Conservation (phyloP, 1,140 invertebrate genomes). For the Psix sp. region DNA sequence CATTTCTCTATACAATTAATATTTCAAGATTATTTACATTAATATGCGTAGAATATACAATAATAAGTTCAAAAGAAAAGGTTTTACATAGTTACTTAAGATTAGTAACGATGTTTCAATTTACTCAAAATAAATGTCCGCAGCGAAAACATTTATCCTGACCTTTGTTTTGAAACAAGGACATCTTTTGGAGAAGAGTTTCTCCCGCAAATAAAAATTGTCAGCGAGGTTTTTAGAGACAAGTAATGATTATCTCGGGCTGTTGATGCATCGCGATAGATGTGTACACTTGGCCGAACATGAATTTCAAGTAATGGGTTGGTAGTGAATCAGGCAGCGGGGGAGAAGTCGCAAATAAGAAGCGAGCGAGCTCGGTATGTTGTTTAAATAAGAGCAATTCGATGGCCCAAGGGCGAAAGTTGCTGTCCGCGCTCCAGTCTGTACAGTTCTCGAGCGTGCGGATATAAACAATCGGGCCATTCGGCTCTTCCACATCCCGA, state of each 20-base stretch:
- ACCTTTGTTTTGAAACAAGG: too few species aligned
- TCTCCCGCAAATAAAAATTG: slow-evolving; percentile 20
- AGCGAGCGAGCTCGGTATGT: slow-evolving; percentile 73
- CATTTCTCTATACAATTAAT: too few species aligned
- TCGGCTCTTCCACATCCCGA: slow-evolving; percentile 13
- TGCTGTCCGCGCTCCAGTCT: slow-evolving; percentile 60
- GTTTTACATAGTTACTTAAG: too few species aligned
- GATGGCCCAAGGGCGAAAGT: slow-evolving; percentile 74
- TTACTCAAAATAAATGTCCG: too few species aligned
- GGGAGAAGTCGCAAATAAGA: slow-evolving; percentile 70
- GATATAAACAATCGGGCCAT: slow-evolving; percentile 60
- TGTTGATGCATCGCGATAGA: slow-evolving; percentile 34
- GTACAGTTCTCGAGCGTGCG: slow-evolving; percentile 50
- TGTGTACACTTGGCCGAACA: slow-evolving; percentile 43
- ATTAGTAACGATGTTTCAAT: too few species aligned
- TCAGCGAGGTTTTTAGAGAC: slow-evolving; percentile 15
- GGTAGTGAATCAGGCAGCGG: slow-evolving; percentile 65
- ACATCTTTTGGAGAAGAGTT: slow-evolving; percentile 1
- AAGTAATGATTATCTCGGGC: slow-evolving; percentile 42
- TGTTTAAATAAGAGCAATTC: slow-evolving; percentile 76
- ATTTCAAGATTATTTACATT: too few species aligned
- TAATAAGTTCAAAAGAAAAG: too few species aligned
- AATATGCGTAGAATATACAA: too few species aligned
- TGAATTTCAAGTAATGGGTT: slow-evolving; percentile 62
- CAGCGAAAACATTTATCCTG: too few species aligned